Percentiles rank a stretch among this genome's conserved stretches.
Evolutionary conservation across 2,797 vertebrate species (phyloP).

Genomic region (Carcharodon carcharias): DNA sequence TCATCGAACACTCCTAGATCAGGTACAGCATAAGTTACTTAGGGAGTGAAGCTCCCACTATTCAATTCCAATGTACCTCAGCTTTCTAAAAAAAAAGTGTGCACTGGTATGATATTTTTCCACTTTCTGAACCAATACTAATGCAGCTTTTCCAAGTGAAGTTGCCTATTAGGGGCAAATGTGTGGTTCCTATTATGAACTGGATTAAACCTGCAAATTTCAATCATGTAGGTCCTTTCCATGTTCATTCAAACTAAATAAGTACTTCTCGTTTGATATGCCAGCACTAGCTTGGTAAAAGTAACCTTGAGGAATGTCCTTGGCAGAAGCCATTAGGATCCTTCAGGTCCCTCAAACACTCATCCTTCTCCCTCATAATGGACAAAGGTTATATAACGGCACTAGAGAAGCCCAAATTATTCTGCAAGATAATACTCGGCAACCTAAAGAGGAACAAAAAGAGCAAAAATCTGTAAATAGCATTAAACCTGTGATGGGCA

Average conservation of each 20-base stretch:
- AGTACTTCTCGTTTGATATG: not conserved
- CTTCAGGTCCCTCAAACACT: not conserved
- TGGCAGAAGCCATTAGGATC: not conserved
- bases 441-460: not conserved
- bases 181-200: not conserved
- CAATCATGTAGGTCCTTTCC: not conserved
- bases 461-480: not conserved
- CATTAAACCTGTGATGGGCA: not conserved
- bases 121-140: not conserved
- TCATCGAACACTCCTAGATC: not conserved
- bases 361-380: not conserved
- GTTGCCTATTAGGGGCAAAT: not conserved
- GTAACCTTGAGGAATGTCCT: not conserved
- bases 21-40: not conserved
- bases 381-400: too few relatives aligned
- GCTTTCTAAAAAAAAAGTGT: not conserved
- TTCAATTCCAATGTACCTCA: not conserved
- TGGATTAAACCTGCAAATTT: not conserved
- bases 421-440: not conserved
- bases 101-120: not conserved
- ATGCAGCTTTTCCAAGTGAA: not conserved
- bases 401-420: not conserved
- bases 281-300: not conserved
- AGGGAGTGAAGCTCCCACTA: not conserved
- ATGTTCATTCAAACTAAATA: not conserved